These are phyloP conservation scores for Cantharis rustica DNA, from an alignment of 2,888 invertebrate genomes.

Conservation along the genomic window DNA sequence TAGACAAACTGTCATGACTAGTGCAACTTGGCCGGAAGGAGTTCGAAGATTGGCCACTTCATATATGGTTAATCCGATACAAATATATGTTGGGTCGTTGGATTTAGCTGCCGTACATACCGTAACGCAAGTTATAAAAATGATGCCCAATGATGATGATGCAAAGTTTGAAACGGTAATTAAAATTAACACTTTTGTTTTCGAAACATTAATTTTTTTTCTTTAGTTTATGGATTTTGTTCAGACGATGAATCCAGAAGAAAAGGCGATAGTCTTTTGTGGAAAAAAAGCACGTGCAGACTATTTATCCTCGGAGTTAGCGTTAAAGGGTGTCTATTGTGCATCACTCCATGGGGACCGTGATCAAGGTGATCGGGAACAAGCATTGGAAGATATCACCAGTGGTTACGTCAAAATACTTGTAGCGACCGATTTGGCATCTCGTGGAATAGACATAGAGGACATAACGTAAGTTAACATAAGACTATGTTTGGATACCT, in stretches of 20 bases:
- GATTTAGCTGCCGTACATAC: slow-evolving; percentile 90
- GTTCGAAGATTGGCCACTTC: slow-evolving; percentile 83
- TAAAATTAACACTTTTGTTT: background rate
- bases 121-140: slow-evolving; percentile 79
- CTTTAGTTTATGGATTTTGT: slow-evolving; percentile 71
- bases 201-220: background rate
- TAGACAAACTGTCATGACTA: slow-evolving; percentile 95
- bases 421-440: slow-evolving; percentile 94
- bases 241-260: slow-evolving; percentile 68
- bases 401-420: slow-evolving; percentile 79
- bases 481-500: background rate
- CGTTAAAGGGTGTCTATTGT: slow-evolving; percentile 69
- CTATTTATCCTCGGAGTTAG: slow-evolving; percentile 80
- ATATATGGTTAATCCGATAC: slow-evolving; percentile 89
- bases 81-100: slow-evolving; percentile 85
- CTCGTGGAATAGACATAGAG: slow-evolving; percentile 90
- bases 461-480: slow-evolving; percentile 70
- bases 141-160: slow-evolving; percentile 70
- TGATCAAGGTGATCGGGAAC: slow-evolving; percentile 75
- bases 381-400: slow-evolving; percentile 83
- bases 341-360: slow-evolving; percentile 90
- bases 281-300: slow-evolving; percentile 85
- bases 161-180: slow-evolving; percentile 69
- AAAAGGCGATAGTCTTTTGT: slow-evolving; percentile 91
- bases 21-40: slow-evolving; percentile 92